phyloP scores from a whole-genome alignment of 2,888 invertebrate genomes.

The Deroplatys truncata region DNA sequence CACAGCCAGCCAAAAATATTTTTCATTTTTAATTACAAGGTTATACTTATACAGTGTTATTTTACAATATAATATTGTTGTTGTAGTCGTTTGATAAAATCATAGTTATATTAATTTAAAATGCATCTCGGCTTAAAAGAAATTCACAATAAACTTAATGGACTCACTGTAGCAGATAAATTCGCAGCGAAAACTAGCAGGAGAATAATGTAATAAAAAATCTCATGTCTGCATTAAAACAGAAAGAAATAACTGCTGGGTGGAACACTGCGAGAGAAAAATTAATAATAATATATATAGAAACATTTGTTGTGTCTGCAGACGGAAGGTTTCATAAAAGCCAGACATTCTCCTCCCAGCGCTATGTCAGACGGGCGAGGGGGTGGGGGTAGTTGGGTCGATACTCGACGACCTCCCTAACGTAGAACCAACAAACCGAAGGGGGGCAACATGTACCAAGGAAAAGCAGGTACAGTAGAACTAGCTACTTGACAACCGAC shows the following conservation, averaged over 20 bases:
- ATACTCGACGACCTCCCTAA: slow-evolving; percentile 3
- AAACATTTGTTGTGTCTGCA: slow-evolving; percentile 1
- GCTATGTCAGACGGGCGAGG: not conserved
- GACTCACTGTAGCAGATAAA: not conserved
- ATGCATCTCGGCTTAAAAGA: too few relatives aligned
- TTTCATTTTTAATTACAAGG: too few relatives aligned
- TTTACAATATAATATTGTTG: too few relatives aligned
- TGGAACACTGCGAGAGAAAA: not conserved
- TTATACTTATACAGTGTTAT: too few relatives aligned
- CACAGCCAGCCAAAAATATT: too few relatives aligned
- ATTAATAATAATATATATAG: not conserved
- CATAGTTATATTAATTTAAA: too few relatives aligned
- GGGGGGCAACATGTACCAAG: not conserved
- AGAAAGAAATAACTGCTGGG: not conserved
- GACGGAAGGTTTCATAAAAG: not conserved
- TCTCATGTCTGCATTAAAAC: not conserved
- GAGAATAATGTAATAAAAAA: not conserved
- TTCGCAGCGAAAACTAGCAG: not conserved
- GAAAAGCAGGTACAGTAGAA: not conserved
- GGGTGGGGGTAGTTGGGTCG: not conserved
- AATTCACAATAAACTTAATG: too few relatives aligned
- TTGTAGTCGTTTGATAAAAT: too few relatives aligned
- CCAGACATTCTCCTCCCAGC: not conserved
- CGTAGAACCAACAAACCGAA: not conserved
- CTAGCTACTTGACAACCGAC: not conserved